Base-by-base conservation (phyloP, 2,888 invertebrate genomes). In the Macropis europaea region DNA sequence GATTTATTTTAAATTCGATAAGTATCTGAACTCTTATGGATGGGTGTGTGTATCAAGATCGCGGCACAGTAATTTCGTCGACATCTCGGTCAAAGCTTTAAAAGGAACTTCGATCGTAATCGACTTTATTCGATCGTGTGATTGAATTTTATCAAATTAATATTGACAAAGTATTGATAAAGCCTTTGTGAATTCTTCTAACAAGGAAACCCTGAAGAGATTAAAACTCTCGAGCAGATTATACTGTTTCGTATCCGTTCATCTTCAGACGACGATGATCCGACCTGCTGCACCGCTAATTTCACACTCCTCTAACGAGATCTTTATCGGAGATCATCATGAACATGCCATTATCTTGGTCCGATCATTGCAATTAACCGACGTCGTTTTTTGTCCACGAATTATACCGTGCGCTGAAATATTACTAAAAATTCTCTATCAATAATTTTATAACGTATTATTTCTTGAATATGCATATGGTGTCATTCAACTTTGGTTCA, bases 291-390 rank as follows among this genome's bases (percentile, higher is more conserved):
- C 47, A 6, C 9, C 48, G 42, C 34, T 68, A 75, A 75, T 75
- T 75, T 75, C 64, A 48, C 64, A 61, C 75, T 67, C 61, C 52
- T 63, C 28, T 64, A 73, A 64, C 64, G 60, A 75, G 73, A 73
- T 75, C 60, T 61, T 73, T 69, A 73, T 75, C 74, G 38, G 36
- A 32, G 56, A 52, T 9, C 47, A 47, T 47, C 57, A 28, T 17
- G 57, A 64, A 57, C 73, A 43, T 47, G 52, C 57, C 43, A 43
- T 57, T 68, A 68, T 68, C 56, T 52, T 30, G 11, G 32, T 30
- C 26, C 40, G 53, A 62, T 62, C 57, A 59, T 56, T 19, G 40
- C 60, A 47, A 72, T 69, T 64, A 72, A 64, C 60, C 26, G 60
- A 68, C 62, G 26, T 28, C 56, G 50, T 24, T 43, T 69, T 56